Conservation (phyloP, 2,113 vertebrate species). For the Coregonus clupeaformis region DNA sequence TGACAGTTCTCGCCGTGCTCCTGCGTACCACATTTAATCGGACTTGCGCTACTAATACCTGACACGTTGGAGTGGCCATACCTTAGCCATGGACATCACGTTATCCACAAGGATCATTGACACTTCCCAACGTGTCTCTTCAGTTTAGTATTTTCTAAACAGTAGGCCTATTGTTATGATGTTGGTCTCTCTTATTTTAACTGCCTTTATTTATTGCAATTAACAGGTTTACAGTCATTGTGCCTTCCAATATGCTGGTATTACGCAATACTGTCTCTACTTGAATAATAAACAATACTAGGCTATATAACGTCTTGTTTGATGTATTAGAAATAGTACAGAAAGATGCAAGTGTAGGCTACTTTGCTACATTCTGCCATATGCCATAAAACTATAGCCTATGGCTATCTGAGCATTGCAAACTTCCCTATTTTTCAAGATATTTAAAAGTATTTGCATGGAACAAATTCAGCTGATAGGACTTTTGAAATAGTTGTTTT, state of each 20-base stretch:
- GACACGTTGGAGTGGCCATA: constrained; percentile 71
- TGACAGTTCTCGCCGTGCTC: constrained; percentile 70
- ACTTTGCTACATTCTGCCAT: not conserved
- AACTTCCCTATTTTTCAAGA: constrained; percentile 11
- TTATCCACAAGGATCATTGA: constrained; percentile 71
- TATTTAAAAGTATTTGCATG: constrained; percentile 29
- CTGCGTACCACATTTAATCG: constrained; percentile 80
- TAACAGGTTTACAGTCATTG: not conserved
- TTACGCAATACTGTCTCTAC: not conserved
- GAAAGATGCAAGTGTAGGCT: not conserved
- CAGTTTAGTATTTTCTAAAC: constrained; percentile 37
- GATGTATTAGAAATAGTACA: not conserved
- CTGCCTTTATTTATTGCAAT: not conserved
- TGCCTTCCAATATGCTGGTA: not conserved
- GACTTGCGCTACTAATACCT: constrained; percentile 79
- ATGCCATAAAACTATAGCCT: not conserved
- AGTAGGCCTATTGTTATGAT: not conserved
- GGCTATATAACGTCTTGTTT: not conserved
- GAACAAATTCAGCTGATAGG: constrained; percentile 39
- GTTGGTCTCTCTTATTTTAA: not conserved
- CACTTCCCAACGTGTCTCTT: constrained; percentile 45
- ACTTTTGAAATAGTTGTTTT: constrained; percentile 54
- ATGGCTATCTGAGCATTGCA: not conserved
- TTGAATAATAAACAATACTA: not conserved
- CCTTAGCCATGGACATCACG: constrained; percentile 77